Percentiles rank a stretch among this genome's conserved stretches.
phyloP scores from a whole-genome alignment of 2,797 vertebrate genomes.

The Rhinogobio ventralis region DNA sequence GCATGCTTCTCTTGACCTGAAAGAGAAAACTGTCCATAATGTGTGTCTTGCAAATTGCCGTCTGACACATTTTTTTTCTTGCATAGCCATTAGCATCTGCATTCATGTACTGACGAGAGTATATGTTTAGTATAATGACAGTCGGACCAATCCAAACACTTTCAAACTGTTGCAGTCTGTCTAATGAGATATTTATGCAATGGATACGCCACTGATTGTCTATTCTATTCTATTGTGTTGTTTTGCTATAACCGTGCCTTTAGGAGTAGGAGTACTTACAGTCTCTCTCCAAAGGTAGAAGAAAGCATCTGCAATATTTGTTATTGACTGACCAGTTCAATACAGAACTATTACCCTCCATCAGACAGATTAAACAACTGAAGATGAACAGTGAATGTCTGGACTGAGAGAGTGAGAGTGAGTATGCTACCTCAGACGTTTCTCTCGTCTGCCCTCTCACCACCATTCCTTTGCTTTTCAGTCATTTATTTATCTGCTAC shows the following conservation, averaged over 20 bases:
- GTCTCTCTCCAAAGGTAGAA: background rate
- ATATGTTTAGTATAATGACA: background rate
- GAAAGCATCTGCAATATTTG: constrained; percentile 10
- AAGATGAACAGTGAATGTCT: background rate
- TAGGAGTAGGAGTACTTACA: background rate
- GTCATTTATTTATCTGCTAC: constrained; percentile 15
- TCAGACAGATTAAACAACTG: constrained; percentile 42
- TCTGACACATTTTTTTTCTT: background rate
- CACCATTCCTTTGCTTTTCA: constrained; percentile 19
- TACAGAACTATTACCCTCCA: constrained; percentile 6
- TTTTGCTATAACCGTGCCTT: background rate
- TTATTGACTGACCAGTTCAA: background rate
- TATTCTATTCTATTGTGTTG: constrained; percentile 6
- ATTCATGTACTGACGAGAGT: background rate
- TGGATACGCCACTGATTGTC: constrained; percentile 14
- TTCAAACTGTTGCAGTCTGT: background rate
- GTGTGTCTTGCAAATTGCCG: background rate
- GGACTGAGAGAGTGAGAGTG: background rate
- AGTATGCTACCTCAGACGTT: background rate
- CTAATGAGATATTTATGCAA: background rate
- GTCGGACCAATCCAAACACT: constrained; percentile 4
- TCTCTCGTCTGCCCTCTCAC: background rate
- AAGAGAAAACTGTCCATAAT: background rate
- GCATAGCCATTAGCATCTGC: background rate
- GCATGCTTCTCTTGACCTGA: background rate